Evolutionary conservation across 2,113 vertebrate species (phyloP), one percentile per base, ranked within the genome.

Genomic region (Psilopsiagon aurifrons): DNA sequence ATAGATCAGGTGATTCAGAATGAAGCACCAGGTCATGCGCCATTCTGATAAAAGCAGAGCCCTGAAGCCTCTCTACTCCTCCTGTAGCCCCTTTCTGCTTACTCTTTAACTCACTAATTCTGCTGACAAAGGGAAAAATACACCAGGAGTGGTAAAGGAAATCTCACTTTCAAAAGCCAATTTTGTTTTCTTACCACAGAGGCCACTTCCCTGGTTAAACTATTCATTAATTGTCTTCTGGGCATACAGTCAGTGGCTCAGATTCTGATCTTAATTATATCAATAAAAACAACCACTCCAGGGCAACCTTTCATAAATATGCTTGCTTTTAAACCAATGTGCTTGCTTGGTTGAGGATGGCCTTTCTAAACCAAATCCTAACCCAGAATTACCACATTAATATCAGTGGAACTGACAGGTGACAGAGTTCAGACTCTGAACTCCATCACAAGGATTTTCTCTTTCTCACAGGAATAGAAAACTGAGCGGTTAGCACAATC

Each of bases 341-440:
- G 55, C 79, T 94, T 5, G 7, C 49, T 64, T 86, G 71, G 39
- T 20, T 66, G 76, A 83, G 79, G 79, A 86, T 81, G 60, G 33
- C 54, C 57, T 95, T 88, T 80, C 68, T 77, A 82, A 96, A 89
- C 79, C 78, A 94, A 88, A 88, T 63, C 79, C 79, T 57, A 83
- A 71, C 73, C 64, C 80, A 67, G 83, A 83, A 90, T 88, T 83
- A 68, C 43, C 68, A 94, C 76, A 86, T 92, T 90, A 94, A 78
- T 63, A 24, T 78, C 76, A 86, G 76, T 88, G 76, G 82, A 92
- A 88, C 83, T 78, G 85, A 77, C 88, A 93, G 83, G 47, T 90
- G 79, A 92, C 68, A 78, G 64, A 88, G 87, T 73, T 96, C 87
- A 83, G 84, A 6, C 70, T 90, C 47, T 3, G 35, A 91, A 73